Evolutionary conservation across 2,888 invertebrate genomes (phyloP), one percentile per base, ranked within the genome.

Genomic region (Gortyna flavago): DNA sequence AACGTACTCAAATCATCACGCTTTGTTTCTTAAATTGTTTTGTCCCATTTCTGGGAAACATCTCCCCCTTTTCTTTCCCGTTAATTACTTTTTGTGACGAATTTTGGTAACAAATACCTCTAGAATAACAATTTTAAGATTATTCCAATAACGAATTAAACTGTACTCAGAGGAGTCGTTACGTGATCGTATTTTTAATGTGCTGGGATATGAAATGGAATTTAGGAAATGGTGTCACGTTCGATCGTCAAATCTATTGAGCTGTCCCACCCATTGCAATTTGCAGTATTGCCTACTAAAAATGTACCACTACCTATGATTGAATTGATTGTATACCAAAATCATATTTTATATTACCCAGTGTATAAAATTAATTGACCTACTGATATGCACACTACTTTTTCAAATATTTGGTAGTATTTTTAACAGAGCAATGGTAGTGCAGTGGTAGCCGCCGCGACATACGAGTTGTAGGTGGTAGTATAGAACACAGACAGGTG

Each of bases 101-200:
- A 13, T 38, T 25, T 29, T 75, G 29, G 5, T 44, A 78, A 62
- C 21, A 68, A 54, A 62, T n/a, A n/a, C 38, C 3, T 44, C 1
- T 5, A 25, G 35, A 79, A 51, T 61, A 71, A 48, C 25, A 35
- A 62, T 74, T 73, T 71, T 48, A 71, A 41, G n/a, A 68, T 72
- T 51, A 85, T 29, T 76, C n/a, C 61, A 66, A 41, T 66, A 25
- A 35, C 41, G 25, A 76, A 76, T 85, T 70, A 62, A 62, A 76
- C 32, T 61, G 64, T 54, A 61, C 65, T 85, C 71, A n/a, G 61
- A 29, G 65, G 76, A 74, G 80, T 38, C 51, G 29, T 61, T 85
- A 72, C 83, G 83, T 83, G 85, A 51, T 65, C 66, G 61, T 66
- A 81, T 86, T 83, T 87, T 83, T 87, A 83, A 87, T 87, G 41